Evolutionary conservation across 1,140 invertebrate species (phyloP), one percentile per base, ranked within the genome.

Genomic region (Littorina saxatilis): DNA sequence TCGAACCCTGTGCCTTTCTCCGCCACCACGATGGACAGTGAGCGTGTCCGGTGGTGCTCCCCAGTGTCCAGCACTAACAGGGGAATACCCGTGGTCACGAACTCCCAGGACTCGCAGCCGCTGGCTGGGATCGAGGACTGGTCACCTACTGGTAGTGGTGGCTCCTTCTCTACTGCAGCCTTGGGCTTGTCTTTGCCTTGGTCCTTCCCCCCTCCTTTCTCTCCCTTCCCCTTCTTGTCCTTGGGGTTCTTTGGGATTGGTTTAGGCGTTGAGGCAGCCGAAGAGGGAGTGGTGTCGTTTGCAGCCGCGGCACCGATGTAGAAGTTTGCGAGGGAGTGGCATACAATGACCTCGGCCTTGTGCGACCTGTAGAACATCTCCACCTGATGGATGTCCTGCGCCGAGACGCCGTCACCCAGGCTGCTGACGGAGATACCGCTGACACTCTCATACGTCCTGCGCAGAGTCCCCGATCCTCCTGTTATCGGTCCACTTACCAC

Each of bases 1-100:
- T 95, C 95, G 90, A 97, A 97, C 68, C 96, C 96, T 2, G 96
- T 96, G 2, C 96, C 96, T 70, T 96, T 94, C 91, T 97, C 96
- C 0, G 96, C 96, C 27, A 97, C 88, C 2, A 96, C 93, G 35
- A 97, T 94, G 81, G 96, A 95, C 7, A 97, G 95, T 39, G 94
- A 94, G 37, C 96, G 92, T 86, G 96, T 95, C 66, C 95, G 93
- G 63, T 96, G 91, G 11, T 96, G 95, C 52, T 91, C 88, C 0
- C 90, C 96, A 11, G 94, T 94, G 91, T 97, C 96, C 66, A 97
- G 93, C 0, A 97, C 92, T 0, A 97, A 93, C 0, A 97, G 94
- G 0, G 96, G 96, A 47, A 97, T 96, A 13, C 96, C 96, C 0
- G 96, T 96, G 91, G 95, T 95, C 70, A 94, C 94, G 20, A 97